Evolutionary conservation across 2,113 vertebrate species (phyloP).

Genomic region (Noturus placidus): DNA sequence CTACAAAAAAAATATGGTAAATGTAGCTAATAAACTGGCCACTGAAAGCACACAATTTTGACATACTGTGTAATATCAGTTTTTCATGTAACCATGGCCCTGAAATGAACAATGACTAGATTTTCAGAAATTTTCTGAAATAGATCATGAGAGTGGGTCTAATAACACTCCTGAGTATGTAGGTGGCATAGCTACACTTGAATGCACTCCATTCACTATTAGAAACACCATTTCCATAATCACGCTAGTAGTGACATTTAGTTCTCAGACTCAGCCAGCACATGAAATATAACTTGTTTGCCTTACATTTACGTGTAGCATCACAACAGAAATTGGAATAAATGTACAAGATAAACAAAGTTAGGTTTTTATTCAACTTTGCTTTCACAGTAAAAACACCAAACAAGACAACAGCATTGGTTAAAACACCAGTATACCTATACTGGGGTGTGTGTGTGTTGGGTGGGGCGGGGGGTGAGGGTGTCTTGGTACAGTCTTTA

Average conservation of each 20-base stretch:
- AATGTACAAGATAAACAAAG: neutral
- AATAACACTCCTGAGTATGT: neutral
- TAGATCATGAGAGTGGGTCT: neutral
- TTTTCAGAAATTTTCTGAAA: neutral
- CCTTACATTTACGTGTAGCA: neutral
- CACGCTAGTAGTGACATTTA: neutral
- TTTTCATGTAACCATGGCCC: neutral
- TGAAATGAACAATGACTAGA: constrained; percentile 9
- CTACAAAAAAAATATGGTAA: neutral
- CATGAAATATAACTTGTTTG: neutral
- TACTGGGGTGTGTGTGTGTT: too few relatives aligned
- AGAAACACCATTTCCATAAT: neutral
- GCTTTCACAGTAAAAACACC: neutral
- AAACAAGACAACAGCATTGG: neutral
- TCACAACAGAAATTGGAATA: neutral
- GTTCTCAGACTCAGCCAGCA: neutral
- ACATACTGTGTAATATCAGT: neutral
- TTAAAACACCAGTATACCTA: neutral
- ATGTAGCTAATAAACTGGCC: neutral
- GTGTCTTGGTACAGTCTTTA: neutral
- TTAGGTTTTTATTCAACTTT: neutral
- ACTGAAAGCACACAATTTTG: neutral
- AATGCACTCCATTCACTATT: constrained; percentile 18
- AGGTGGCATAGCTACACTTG: neutral
- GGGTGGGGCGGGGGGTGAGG: too few relatives aligned